Base-by-base conservation (phyloP, 23 tunicate genomes). In the Styela clava region DNA sequence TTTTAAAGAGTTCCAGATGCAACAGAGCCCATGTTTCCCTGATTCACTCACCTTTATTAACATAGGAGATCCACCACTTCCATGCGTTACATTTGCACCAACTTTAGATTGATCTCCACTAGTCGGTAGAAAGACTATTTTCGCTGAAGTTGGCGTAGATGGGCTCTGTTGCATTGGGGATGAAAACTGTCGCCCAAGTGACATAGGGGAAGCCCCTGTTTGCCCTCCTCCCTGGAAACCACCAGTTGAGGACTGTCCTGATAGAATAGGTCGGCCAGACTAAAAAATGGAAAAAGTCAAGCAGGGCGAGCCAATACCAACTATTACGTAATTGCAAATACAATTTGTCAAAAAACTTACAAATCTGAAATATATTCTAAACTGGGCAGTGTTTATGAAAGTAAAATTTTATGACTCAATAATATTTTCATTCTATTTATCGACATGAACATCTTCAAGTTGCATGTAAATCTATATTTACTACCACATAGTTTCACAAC, bases 51-150 rank as follows among this genome's bases (percentile, higher is more conserved):
- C 81, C 81, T 76, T 76, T 21, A 18, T 21, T 31, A 76, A 44
- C 33, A 26, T 44, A 9, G 81, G 81, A 37, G 81, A 76, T 44
- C 81, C 81, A 22, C 71, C 71, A 67, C n/a, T 67, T 0, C 71
- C 31, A 29, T 76, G 81, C 16, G 65, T 76, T 7, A 76, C 81
- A 52, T 76, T 76, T 23, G 81, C 81, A 9, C 65, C 81, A 52
- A 76, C 65, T 76, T 76, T 76, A 12, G 81, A 76, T 24, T 76
- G 65, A 44, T 76, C 81, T 16, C 78, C 78, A 29, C 81, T 76
- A 21, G 81, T 32, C 12, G 81, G 64, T 26, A 76, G 81, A 27
- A 76, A 76, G 29, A 76, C 64, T 20, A 44, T 22, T 44, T 76
- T 76, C 19, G 71, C 31, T 16, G 77, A 34, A 18, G 81, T 76